Base-by-base conservation (phyloP, 2,888 invertebrate species). In the Limnephilus auricula region DNA sequence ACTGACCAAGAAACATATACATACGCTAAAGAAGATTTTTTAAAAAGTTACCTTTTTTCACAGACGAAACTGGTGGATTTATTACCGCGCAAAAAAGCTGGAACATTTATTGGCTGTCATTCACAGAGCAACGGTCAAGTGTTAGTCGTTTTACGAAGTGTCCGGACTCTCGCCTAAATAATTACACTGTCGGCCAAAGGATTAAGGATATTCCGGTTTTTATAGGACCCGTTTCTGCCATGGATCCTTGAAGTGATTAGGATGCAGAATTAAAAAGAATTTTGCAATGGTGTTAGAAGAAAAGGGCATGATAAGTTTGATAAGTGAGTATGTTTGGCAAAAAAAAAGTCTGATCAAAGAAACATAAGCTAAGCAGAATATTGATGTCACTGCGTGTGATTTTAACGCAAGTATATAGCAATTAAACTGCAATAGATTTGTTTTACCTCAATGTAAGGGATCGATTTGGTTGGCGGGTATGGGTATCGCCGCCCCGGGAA, bases 141-240 rank as follows among this genome's bases (percentile, higher is more conserved):
- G 82, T 25, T 65, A n/a, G 82, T 37, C 82, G 82, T 82, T 82
- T 82, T 82, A 82, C 82, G 18, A 82, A 82, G 82, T 82, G 82
- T 32, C 82, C 9, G 34, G 82, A 82, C 82, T 34, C 82, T 82
- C 82, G 34, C 18, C 32, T 34, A 34, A 82, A 82, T 82, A 82
- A 82, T 82, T 82, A 82, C 34, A n/a, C 34, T 82, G 32, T 82
- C 82, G 25, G 82, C 18, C 82, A 34, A 82, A 34, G 82, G 82
- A 82, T 82, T 82, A 82, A 82, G 82, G 34, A 82, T 82, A 82
- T 82, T 82, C 82, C 25, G 34, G 82, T 82, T 82, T 82, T 82
- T 82, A 37, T n/a, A 12, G 34, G 32, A 82, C 34, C 82, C 82
- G 34, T 34, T 34, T 25, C 34, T 82, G n/a, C n/a, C 25, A 6